These are phyloP conservation scores for Sphaerodactylus townsendi DNA, from an alignment of 2,113 vertebrate species.

Conservation along the genomic window DNA sequence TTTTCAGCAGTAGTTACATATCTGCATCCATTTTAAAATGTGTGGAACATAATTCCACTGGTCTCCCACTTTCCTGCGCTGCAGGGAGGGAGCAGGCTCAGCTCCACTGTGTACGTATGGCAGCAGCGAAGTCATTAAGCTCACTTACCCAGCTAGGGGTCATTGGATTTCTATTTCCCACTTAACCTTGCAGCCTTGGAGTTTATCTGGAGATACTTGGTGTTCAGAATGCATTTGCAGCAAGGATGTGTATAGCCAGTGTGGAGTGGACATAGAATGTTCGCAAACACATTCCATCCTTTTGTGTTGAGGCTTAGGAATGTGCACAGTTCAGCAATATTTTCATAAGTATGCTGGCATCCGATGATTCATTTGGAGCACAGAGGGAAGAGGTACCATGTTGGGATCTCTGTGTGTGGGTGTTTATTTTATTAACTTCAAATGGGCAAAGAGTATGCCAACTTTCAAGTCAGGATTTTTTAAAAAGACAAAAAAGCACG, in stretches of 20 bases:
- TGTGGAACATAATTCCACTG: conserved; percentile 27
- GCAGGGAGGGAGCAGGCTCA: conserved; percentile 45
- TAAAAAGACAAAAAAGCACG: conserved; percentile 12
- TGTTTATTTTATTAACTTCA: not conserved
- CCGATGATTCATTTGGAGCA: not conserved
- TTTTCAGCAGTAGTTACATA: conserved; percentile 33
- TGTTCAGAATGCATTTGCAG: conserved; percentile 57
- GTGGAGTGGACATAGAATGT: conserved; percentile 27
- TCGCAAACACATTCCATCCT: conserved; percentile 10
- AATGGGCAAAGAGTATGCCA: not conserved
- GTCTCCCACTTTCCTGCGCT: conserved; percentile 44
- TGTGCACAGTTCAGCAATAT: not conserved
- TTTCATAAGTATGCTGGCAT: conserved; percentile 23
- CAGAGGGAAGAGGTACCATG: conserved; percentile 2
- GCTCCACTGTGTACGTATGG: conserved; percentile 43
- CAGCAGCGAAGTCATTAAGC: conserved; percentile 57
- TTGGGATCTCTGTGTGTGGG: no score
- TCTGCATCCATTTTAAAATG: conserved; percentile 38
- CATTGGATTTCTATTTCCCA: conserved; percentile 67
- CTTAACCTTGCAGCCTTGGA: conserved; percentile 68
- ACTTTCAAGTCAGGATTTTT: conserved; percentile 14
- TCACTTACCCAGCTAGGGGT: conserved; percentile 57
- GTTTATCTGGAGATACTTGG: conserved; percentile 55
- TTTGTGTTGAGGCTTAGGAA: conserved; percentile 26
- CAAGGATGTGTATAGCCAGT: not conserved